A percentile compares a stretch with the other conserved stretches of the same genome.
phyloP scores from a whole-genome alignment of 2,888 invertebrate genomes.

The Pterobdella sp. region DNA sequence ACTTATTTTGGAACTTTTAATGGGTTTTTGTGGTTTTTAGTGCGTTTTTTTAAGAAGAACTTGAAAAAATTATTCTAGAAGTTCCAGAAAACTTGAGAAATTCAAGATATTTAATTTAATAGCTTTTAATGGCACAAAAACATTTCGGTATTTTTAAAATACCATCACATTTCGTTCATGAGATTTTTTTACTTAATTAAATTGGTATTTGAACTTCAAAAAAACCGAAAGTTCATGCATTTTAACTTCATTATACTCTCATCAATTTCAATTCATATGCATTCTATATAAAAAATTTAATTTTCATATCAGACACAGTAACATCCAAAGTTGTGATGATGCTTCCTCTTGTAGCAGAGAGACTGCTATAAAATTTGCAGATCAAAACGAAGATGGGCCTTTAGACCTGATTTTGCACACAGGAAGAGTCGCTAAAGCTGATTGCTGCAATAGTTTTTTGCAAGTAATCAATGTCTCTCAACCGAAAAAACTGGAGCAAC shows the following conservation, averaged over 20 bases:
- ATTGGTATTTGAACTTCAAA: not conserved
- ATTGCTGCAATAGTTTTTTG: slow-evolving; percentile 34
- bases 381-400: slow-evolving; percentile 39
- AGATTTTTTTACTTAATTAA: not conserved
- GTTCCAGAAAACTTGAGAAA: no score
- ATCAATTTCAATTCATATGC: not conserved
- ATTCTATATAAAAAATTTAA: not conserved
- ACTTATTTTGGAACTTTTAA: no score
- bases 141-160: no score
- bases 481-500: slow-evolving; percentile 28
- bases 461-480: slow-evolving; percentile 30
- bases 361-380: slow-evolving; percentile 38
- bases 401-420: slow-evolving; percentile 38
- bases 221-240: not conserved
- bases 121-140: no score
- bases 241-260: not conserved
- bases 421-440: slow-evolving; percentile 33
- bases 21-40: no score
- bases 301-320: slow-evolving; percentile 35
- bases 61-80: no score
- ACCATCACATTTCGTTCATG: no score
- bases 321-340: slow-evolving; percentile 36
- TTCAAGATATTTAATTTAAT: no score
- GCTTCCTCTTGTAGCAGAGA: slow-evolving; percentile 34
- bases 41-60: no score